Evolutionary conservation across 2,888 invertebrate genomes (phyloP).

Genomic region (Serrognathus titanus): DNA sequence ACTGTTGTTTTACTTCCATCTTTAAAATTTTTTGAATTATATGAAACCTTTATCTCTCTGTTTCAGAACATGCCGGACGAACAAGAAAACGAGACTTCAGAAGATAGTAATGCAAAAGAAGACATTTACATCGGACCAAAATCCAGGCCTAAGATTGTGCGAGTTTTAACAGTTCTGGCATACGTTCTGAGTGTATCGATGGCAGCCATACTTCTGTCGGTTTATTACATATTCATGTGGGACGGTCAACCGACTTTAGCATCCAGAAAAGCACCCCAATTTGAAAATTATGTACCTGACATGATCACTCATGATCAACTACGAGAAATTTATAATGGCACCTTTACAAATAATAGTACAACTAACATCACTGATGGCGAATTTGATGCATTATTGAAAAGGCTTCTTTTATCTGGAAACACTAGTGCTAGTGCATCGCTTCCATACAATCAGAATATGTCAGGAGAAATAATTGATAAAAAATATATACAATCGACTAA

Average conservation of each 20-base stretch:
- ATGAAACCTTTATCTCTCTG: background rate
- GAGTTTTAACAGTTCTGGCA: slow-evolving; percentile 75
- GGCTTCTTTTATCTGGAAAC: too few species aligned
- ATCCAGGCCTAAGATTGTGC: slow-evolving; percentile 47
- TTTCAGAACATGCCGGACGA: slow-evolving; percentile 10
- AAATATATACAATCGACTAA: too few species aligned
- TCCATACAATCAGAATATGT: too few species aligned
- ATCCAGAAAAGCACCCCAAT: slow-evolving; percentile 22
- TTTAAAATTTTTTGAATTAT: background rate
- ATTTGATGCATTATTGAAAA: too few species aligned
- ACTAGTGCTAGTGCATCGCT: too few species aligned
- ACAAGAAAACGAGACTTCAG: slow-evolving; percentile 4
- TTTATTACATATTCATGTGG: slow-evolving; percentile 82
- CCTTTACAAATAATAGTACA: too few species aligned
- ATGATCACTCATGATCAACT: too few species aligned
- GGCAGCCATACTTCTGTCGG: slow-evolving; percentile 75
- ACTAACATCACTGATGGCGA: too few species aligned
- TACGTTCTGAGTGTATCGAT: slow-evolving; percentile 83
- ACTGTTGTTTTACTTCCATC: background rate
- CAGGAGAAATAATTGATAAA: too few species aligned
- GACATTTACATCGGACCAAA: slow-evolving; percentile 30
- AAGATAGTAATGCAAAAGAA: slow-evolving; percentile 6
- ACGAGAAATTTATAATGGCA: too few species aligned
- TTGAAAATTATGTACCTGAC: background rate
- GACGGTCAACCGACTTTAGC: slow-evolving; percentile 59